These are phyloP conservation scores for Stichodactyla mertensii DNA, from an alignment of 64 coral and sea anemone genomes.

Conservation along the genomic window DNA sequence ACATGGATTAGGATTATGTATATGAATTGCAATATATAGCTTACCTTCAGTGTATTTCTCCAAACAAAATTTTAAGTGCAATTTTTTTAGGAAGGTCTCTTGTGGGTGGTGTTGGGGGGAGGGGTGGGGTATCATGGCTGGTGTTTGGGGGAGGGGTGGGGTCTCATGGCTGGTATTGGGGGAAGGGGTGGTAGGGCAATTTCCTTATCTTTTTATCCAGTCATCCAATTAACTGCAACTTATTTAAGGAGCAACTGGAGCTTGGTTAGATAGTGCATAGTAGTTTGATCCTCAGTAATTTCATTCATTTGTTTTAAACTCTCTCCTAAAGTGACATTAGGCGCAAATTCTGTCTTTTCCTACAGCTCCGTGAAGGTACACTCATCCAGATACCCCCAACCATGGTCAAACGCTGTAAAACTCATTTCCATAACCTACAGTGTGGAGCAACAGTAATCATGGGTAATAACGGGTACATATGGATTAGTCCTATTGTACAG, in stretches of 20 bases:
- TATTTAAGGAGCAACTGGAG: neutral
- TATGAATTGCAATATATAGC: no score
- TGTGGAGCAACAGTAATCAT: slow-evolving; percentile 95
- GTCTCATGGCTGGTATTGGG: no score
- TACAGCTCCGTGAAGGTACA: slow-evolving; percentile 74
- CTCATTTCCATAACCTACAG: slow-evolving; percentile 91
- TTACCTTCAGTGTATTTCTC: neutral
- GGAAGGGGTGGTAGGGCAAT: no score
- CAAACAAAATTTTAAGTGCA: no score
- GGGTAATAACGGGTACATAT: slow-evolving; percentile 98
- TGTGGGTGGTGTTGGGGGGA: no score
- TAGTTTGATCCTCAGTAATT: neutral
- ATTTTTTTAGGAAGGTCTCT: no score
- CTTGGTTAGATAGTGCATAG: neutral
- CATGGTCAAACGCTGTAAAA: slow-evolving; percentile 94
- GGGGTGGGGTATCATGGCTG: no score
- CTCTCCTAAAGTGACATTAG: no score
- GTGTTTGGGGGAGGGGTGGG: no score
- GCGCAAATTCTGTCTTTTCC: neutral
- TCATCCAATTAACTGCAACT: no score
- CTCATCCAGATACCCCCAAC: slow-evolving; percentile 82
- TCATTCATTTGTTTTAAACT: neutral
- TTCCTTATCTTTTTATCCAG: no score
- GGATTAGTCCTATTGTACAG: slow-evolving; percentile 72
- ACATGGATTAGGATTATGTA: no score